Percentiles rank a stretch among this genome's conserved stretches.
Conservation (phyloP, 92 coral and sea anemone genomes). For the Galaxea fascicularis region DNA sequence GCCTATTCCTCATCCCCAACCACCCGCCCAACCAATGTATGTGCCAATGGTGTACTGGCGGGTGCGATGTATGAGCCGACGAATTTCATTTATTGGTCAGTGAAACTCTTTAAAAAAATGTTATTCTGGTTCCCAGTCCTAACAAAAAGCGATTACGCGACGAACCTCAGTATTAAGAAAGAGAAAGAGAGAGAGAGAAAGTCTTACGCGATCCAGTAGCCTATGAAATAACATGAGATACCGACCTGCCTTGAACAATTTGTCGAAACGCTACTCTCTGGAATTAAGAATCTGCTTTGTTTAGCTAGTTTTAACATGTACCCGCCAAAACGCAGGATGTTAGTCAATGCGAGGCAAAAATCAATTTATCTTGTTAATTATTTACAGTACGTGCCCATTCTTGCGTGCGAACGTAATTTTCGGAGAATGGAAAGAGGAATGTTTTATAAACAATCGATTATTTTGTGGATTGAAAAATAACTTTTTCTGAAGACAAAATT, state of each 20-base stretch:
- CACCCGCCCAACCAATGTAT: too few relatives aligned
- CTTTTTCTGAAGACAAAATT: background rate
- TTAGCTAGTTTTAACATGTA: constrained; percentile 11
- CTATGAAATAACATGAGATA: too few relatives aligned
- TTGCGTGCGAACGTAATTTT: constrained; percentile 47
- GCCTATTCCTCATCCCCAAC: too few relatives aligned
- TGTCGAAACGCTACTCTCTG: background rate
- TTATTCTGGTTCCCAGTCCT: too few relatives aligned
- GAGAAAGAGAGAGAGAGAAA: too few relatives aligned
- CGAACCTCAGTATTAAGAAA: background rate
- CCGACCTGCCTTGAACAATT: background rate
- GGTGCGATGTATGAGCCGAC: too few relatives aligned
- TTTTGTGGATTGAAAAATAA: constrained; percentile 26
- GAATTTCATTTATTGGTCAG: too few relatives aligned
- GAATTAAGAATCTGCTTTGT: background rate
- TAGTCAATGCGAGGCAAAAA: background rate
- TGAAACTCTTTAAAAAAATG: background rate
- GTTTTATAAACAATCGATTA: constrained; percentile 15
- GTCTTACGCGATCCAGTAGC: too few relatives aligned
- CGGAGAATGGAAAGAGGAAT: background rate
- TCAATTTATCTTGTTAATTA: constrained; percentile 22
- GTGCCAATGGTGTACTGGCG: too few relatives aligned
- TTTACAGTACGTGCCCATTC: constrained; percentile 30
- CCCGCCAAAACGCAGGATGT: constrained; percentile 15
- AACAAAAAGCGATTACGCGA: background rate